Base-by-base conservation (phyloP, 2,113 vertebrate species). In the Hydrochoerus hydrochaeris region DNA sequence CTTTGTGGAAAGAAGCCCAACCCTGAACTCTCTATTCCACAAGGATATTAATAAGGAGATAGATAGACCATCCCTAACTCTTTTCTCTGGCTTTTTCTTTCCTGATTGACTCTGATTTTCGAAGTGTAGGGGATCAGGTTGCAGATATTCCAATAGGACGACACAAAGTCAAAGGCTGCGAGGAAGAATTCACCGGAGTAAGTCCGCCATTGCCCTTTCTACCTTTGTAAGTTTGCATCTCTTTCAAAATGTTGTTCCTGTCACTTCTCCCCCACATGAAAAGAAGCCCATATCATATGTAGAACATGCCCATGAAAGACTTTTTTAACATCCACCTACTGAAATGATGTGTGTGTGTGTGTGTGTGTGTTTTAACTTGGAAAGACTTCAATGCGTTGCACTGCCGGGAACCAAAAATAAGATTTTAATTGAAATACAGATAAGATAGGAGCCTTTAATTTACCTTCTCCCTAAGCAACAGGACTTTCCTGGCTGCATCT, bases 401-500 rank as follows among this genome's bases (percentile, higher is more conserved):
- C 97, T 98, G 97, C 92, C 77, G 94, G 97, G 96, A 84, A 98
- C 98, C 97, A 98, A 98, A 98, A 98, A 95, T 98, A 98, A 98
- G 98, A 98, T 97, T 97, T 97, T 98, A 99, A 98, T 98, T 98
- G 98, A 98, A 98, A 98, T 98, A 98, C 94, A 98, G 97, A 98
- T 98, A 98, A 98, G 98, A 98, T 97, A 98, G 98, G 98, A 98
- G 97, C 97, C 98, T 98, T 98, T 98, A 98, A 98, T 98, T 98
- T 98, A 97, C 98, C 97, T 98, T 98, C 96, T 98, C 98, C 98
- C 98, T 97, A 90, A 98, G 98, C 98, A 98, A 97, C 96, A 95
- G 96, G 97, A 98, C 95, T 98, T 98, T 98, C 95, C 95, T 89
- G 95, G 94, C 96, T 97, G 89, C 82, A 98, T 98, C 98, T 98